Evolutionary conservation across 2,113 vertebrate genomes (phyloP).

Genomic region (Chelonoidis abingdonii): DNA sequence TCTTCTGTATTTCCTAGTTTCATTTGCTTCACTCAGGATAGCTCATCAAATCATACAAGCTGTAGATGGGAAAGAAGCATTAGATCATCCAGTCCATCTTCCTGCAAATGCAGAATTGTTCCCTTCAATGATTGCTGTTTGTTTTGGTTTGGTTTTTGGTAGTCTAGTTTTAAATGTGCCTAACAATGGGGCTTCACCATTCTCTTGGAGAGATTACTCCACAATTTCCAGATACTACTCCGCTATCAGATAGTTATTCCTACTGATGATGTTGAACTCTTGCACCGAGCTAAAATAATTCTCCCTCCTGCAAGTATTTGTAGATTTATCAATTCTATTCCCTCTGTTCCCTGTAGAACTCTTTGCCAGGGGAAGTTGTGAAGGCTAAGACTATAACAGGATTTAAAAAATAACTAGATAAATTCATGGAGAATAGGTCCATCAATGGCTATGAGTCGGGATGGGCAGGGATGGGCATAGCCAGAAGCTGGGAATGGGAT

Average conservation of each 20-base stretch:
- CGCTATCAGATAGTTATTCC: neutral
- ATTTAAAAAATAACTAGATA: no score
- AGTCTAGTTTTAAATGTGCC: neutral
- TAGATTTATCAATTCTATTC: neutral
- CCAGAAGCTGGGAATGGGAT: no score
- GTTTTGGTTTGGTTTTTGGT: neutral
- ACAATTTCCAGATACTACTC: neutral
- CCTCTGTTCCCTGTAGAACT: no score
- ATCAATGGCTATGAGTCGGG: no score
- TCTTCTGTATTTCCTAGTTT: conserved; percentile 10
- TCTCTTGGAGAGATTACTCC: neutral
- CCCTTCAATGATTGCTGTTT: neutral
- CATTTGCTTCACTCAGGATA: conserved; percentile 35
- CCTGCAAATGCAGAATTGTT: neutral
- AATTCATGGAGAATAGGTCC: no score
- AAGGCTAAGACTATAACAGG: no score
- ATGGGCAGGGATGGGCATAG: no score
- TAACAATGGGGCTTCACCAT: neutral
- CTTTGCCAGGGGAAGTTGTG: no score
- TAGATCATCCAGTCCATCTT: neutral
- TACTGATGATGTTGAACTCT: neutral
- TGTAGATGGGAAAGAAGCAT: conserved; percentile 30
- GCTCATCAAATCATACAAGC: conserved; percentile 19
- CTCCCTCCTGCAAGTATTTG: neutral
- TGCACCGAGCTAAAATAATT: neutral